Base-by-base conservation (phyloP, 2,888 invertebrate genomes). In the Dione juno region DNA sequence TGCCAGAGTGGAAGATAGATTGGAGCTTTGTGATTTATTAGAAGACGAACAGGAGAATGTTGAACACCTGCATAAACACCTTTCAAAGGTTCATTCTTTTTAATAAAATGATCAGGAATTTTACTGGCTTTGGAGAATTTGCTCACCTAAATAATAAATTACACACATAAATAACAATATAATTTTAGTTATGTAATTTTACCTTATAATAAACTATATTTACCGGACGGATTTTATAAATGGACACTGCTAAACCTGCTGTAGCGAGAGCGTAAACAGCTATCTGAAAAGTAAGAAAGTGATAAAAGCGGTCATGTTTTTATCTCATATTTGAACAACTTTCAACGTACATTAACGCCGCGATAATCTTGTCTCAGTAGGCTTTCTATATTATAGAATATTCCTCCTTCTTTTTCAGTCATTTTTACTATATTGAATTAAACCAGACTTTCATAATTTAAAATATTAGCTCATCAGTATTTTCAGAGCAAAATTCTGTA, bases 171-270 rank as follows among this genome's bases (percentile, higher is more conserved):
- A 40, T 50, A n/a, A n/a, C n/a, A n/a, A n/a, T 14, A 40, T 8
- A 50, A 40, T n/a, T 40, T 40, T 9, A 81, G 84, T 91, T 90
- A 90, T 90, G 86, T 91, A 90, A 91, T 86, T 70, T 73, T 76
- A 74, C 59, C 70, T 80, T 74, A 76, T 77, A 61, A 74, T 74
- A 74, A 72, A 66, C 7, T 37, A 19, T 41, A 92, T 88, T 86
- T 90, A 95, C 95, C 81, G 95, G 95, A 80, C 94, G 93, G 74
- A 95, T 93, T 86, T 90, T 94, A 80, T 94, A 92, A 77, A 95
- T 85, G 16, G 95, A 94, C 74, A 92, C 80, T 61, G 94, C 89
- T 68, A 95, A 83, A 14, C 94, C 94, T 67, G 93, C 87, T 66
- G 94, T 90, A 41, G 94, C 94, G 67, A 95, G 82, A 68, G 94